Evolutionary conservation across 2,113 vertebrate genomes (phyloP).

Genomic region (Peromyscus maniculatus): DNA sequence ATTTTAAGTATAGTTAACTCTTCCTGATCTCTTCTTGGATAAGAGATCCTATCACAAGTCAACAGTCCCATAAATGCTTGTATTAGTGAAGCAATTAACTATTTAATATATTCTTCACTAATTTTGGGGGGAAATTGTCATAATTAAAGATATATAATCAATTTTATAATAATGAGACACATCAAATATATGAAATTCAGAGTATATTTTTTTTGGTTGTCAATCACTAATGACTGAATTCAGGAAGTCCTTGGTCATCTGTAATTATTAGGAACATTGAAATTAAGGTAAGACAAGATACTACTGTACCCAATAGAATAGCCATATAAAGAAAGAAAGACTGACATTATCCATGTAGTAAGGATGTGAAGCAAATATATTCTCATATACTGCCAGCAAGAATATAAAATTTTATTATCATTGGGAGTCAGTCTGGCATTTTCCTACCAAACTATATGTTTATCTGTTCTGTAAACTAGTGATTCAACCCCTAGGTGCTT

Average conservation of each 20-base stretch:
- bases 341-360: no score
- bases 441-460: not conserved
- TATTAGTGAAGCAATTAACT: not conserved
- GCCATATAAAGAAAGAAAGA: not conserved
- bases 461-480: not conserved
- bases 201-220: not conserved
- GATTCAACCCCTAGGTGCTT: not conserved
- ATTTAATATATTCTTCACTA: not conserved
- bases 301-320: not conserved
- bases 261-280: not conserved
- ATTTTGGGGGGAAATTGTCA: not conserved
- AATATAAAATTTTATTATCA: not conserved
- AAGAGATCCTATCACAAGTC: not conserved
- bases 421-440: not conserved
- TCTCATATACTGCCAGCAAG: not conserved
- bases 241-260: not conserved
- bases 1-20: not conserved
- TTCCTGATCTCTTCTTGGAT: not conserved
- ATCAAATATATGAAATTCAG: not conserved
- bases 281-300: not conserved
- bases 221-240: not conserved
- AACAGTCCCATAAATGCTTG: not conserved
- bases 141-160: not conserved
- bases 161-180: not conserved
- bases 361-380: not conserved